Conservation (phyloP, 2,797 vertebrate genomes). For the Dicrostonyx torquatus region DNA sequence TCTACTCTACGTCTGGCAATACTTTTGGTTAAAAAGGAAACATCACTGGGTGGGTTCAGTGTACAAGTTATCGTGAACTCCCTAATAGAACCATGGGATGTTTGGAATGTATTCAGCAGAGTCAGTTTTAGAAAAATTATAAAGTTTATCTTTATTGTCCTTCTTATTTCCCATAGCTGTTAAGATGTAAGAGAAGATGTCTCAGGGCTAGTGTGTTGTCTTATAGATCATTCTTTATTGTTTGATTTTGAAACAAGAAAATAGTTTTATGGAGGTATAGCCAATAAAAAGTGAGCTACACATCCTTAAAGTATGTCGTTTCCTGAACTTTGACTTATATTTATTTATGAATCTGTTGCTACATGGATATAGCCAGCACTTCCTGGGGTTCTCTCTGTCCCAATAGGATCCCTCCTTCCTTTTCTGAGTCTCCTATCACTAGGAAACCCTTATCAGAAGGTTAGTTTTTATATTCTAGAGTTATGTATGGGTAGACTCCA, state of each 20-base stretch:
- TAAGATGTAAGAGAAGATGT: neutral
- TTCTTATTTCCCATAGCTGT: neutral
- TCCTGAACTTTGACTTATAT: neutral
- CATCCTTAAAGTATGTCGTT: neutral
- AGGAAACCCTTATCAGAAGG: neutral
- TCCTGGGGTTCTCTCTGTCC: neutral
- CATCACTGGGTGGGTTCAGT: neutral
- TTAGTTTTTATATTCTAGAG: conserved; percentile 45
- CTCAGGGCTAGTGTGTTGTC: neutral
- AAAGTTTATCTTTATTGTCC: neutral
- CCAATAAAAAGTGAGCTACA: neutral
- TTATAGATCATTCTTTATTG: neutral
- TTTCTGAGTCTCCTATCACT: neutral
- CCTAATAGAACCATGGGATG: neutral
- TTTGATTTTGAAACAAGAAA: conserved; percentile 19
- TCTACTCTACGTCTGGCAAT: neutral
- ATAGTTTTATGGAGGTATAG: neutral
- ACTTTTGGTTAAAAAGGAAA: neutral
- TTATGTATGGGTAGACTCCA: neutral
- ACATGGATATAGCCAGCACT: neutral
- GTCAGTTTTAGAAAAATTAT: neutral
- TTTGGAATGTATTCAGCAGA: neutral
- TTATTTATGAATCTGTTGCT: neutral
- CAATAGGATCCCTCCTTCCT: neutral
- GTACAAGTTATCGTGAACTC: neutral